Evolutionary conservation across 2,888 invertebrate species (phyloP).

Genomic region (Aphrophora alni): DNA sequence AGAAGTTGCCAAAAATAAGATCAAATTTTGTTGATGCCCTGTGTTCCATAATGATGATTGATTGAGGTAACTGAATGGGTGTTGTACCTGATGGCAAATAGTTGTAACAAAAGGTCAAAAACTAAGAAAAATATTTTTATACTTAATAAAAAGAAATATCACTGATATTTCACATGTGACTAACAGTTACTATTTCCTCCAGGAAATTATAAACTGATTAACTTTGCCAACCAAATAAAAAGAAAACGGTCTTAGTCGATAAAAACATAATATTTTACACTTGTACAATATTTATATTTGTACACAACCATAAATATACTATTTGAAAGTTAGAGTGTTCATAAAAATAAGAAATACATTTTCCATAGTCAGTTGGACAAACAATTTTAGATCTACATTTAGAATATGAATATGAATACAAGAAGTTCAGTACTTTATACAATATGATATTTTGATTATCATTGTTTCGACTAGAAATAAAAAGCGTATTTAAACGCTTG

Average conservation of each 20-base stretch:
- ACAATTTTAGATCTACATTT: background rate
- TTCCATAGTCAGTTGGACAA: background rate
- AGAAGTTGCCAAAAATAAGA: too few relatives aligned
- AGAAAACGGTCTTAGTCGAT: background rate
- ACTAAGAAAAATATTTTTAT: too few relatives aligned
- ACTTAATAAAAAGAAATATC: too few relatives aligned
- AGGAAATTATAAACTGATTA: too few relatives aligned
- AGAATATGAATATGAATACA: background rate
- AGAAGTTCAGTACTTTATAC: background rate
- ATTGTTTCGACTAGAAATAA: constrained; percentile 34
- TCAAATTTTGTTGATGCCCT: too few relatives aligned
- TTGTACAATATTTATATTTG: background rate
- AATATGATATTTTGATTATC: constrained; percentile 27
- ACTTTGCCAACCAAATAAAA: background rate
- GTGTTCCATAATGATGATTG: too few relatives aligned
- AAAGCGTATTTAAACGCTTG: constrained; percentile 26
- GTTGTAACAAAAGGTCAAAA: too few relatives aligned
- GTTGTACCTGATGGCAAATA: too few relatives aligned
- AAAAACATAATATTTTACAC: background rate
- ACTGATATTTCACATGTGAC: too few relatives aligned
- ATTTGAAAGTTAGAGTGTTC: background rate
- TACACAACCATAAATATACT: background rate
- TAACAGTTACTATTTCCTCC: too few relatives aligned
- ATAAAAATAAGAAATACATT: background rate
- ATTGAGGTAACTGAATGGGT: too few relatives aligned